Percentiles rank a stretch among this genome's conserved stretches.
phyloP scores from a whole-genome alignment of 1,140 invertebrate genomes.

The Drosophila sproati region DNA sequence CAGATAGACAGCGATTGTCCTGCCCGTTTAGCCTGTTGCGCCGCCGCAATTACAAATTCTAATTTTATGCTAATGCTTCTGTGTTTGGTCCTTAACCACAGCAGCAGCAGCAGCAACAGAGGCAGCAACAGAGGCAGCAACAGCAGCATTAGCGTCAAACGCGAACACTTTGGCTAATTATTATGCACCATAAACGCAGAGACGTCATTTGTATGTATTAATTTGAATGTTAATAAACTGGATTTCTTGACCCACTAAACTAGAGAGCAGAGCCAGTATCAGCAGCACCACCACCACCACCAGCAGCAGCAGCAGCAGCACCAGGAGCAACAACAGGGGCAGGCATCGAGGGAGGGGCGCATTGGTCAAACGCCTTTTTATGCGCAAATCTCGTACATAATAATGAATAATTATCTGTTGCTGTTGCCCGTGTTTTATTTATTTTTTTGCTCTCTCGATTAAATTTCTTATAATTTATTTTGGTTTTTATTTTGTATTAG shows the following conservation, averaged over 20 bases:
- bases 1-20: constrained; percentile 23
- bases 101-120: constrained; percentile 2
- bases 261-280: constrained; percentile 44
- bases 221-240: constrained; percentile 84
- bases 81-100: constrained; percentile 58
- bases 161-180: constrained; percentile 60
- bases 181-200: constrained; percentile 76
- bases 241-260: constrained; percentile 84
- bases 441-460: constrained; percentile 19
- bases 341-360: not conserved
- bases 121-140: not conserved
- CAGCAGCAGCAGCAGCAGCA: not conserved
- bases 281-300: not conserved
- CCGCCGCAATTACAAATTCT: constrained; percentile 83
- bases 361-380: constrained; percentile 45
- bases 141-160: constrained; percentile 46
- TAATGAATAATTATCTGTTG: constrained; percentile 77
- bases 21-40: constrained; percentile 66
- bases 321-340: not conserved
- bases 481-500: constrained; percentile 75
- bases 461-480: constrained; percentile 79
- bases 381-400: constrained; percentile 77
- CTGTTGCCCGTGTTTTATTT: constrained; percentile 8
- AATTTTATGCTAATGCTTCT: constrained; percentile 81
- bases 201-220: constrained; percentile 80